phyloP scores from a whole-genome alignment of 1,140 invertebrate species.

The Sitophilus oryzae region DNA sequence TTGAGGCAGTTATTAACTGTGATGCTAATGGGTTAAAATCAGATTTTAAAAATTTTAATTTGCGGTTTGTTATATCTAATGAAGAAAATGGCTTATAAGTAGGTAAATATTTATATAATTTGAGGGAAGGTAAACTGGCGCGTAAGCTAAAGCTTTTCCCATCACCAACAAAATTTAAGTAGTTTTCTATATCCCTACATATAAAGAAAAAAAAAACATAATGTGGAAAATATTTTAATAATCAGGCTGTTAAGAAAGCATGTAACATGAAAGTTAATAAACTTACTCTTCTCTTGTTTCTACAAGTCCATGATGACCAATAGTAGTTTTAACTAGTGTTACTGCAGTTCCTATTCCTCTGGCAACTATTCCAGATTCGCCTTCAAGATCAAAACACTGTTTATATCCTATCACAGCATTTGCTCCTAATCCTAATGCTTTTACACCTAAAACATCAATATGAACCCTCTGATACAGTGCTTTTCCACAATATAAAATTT shows the following conservation, averaged over 20 bases:
- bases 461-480: too few species aligned
- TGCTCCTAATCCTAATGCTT: slow-evolving; percentile 88
- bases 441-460: slow-evolving; percentile 48
- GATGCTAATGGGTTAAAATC: slow-evolving; percentile 19
- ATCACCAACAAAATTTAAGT: slow-evolving; percentile 41
- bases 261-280: slow-evolving; percentile 39
- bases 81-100: slow-evolving; percentile 13
- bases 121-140: slow-evolving; percentile 16
- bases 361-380: slow-evolving; percentile 91
- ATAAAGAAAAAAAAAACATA: slow-evolving; percentile 22
- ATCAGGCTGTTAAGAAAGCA: too few species aligned
- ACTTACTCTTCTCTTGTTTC: slow-evolving; percentile 59
- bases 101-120: slow-evolving; percentile 16
- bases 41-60: slow-evolving; percentile 20
- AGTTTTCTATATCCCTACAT: slow-evolving; percentile 38
- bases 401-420: slow-evolving; percentile 94
- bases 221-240: background rate
- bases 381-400: slow-evolving; percentile 94
- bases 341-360: slow-evolving; percentile 90
- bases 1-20: slow-evolving; percentile 17
- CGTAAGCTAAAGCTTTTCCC: slow-evolving; percentile 39
- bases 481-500: too few species aligned
- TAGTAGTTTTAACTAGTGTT: slow-evolving; percentile 57
- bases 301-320: slow-evolving; percentile 22
- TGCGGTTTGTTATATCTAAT: slow-evolving; percentile 7